phyloP scores from a whole-genome alignment of 2,113 vertebrate genomes.

The Lepus europaeus region DNA sequence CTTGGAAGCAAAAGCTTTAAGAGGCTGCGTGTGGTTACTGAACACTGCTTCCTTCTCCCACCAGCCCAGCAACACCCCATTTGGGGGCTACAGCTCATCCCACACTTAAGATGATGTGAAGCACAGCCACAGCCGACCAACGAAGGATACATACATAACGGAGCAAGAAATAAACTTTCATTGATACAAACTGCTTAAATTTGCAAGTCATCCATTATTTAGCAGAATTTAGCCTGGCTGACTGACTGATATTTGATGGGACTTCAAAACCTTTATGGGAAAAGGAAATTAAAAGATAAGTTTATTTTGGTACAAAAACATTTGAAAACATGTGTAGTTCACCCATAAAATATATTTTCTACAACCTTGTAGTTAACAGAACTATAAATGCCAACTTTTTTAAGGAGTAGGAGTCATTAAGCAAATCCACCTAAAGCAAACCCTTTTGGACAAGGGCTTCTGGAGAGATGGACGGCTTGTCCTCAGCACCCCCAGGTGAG shows the following conservation, averaged over 20 bases:
- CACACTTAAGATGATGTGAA: background rate
- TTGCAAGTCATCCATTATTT: background rate
- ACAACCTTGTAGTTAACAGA: too few relatives aligned
- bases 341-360: too few relatives aligned
- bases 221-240: background rate
- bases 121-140: background rate
- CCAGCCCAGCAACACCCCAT: background rate
- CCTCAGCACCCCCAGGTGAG: too few relatives aligned
- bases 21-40: background rate
- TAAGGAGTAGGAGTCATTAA: background rate
- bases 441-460: background rate
- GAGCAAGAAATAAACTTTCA: slow-evolving; percentile 20
- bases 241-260: background rate
- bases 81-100: background rate
- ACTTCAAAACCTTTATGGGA: too few relatives aligned
- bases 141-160: background rate
- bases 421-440: background rate
- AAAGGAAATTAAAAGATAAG: too few relatives aligned
- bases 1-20: slow-evolving; percentile 10
- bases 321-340: too few relatives aligned
- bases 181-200: background rate
- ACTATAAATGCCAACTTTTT: background rate
- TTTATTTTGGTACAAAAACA: too few relatives aligned
- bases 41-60: background rate
- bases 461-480: too few relatives aligned